Percentiles rank a stretch among this genome's conserved stretches.
phyloP scores from a whole-genome alignment of 2,113 vertebrate species.

The Condylura cristata region DNA sequence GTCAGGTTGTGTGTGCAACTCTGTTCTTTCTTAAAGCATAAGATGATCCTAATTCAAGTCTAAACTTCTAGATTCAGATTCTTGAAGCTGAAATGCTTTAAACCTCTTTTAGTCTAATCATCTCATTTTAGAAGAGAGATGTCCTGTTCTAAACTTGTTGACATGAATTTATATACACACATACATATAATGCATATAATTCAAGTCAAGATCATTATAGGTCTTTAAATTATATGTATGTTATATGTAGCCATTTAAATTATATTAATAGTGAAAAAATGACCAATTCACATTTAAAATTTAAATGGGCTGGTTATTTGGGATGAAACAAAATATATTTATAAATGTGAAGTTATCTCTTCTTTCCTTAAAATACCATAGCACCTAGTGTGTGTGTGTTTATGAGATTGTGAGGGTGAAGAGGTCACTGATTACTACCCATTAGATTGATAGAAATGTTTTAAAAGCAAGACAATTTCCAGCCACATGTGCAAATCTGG shows the following conservation, averaged over 20 bases:
- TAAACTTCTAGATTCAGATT: neutral
- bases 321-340: neutral
- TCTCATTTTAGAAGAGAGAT: constrained; percentile 23
- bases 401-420: neutral
- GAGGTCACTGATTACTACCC: constrained; percentile 29
- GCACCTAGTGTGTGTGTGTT: neutral
- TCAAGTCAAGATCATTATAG: neutral
- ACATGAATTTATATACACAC: neutral
- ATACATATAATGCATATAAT: neutral
- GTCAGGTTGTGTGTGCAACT: neutral
- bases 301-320: neutral
- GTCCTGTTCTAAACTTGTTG: neutral
- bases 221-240: neutral
- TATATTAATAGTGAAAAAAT: neutral
- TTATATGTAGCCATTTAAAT: neutral
- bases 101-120: neutral
- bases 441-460: neutral
- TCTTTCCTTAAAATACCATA: constrained; percentile 55
- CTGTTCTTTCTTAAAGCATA: neutral
- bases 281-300: neutral
- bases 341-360: constrained; percentile 45
- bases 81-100: neutral
- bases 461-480: constrained; percentile 33
- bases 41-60: neutral
- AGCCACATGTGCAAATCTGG: constrained; percentile 47